Evolutionary conservation across 2,888 invertebrate genomes (phyloP), one percentile per base, ranked within the genome.

Genomic region (Trachelus troglodyta): DNA sequence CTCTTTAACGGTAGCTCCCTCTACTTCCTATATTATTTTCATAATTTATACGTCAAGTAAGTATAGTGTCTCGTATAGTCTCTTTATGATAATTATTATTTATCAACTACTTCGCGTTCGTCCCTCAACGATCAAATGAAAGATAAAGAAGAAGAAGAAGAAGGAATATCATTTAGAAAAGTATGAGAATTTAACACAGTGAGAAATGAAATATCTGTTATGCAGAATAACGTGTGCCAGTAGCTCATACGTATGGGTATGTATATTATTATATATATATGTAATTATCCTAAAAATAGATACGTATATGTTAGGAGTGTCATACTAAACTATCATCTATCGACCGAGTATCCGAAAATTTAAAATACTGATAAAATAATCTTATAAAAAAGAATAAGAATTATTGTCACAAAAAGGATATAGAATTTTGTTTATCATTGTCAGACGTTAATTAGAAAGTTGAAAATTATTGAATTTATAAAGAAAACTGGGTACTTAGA

Each of bases 31-130:
- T 69, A 12, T 71, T 12, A 56, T 76, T 30, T 40, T 77, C 77
- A 81, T 82, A 81, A 83, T 83, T 81, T 81, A 80, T 80, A 80
- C 79, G 80, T 82, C 81, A 81, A 85, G 80, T 82, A 82, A 85
- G 80, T 82, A 82, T 71, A 83, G 80, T 82, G 80, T 80, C 77
- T 79, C 77, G 79, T 80, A 79, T 75, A 77, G 77, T 74, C 40
- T 80, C 75, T 31, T 34, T 78, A 37, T 34, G 69, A 75, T 76
- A 73, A 34, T 73, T 68, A 77, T 56, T 12, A 15, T 56, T 56
- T 23, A 23, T 23, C 56, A 9, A 23, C 56, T 56, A 9, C 23
- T 23, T 56, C 56, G 23, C 56, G 23, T 56, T 23, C 56, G 56
- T 56, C 56, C 56, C 56, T 56, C 56, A 23, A 56, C 56, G 23